Conservation (phyloP, 2,797 vertebrate species). For the Girardinus metallicus region DNA sequence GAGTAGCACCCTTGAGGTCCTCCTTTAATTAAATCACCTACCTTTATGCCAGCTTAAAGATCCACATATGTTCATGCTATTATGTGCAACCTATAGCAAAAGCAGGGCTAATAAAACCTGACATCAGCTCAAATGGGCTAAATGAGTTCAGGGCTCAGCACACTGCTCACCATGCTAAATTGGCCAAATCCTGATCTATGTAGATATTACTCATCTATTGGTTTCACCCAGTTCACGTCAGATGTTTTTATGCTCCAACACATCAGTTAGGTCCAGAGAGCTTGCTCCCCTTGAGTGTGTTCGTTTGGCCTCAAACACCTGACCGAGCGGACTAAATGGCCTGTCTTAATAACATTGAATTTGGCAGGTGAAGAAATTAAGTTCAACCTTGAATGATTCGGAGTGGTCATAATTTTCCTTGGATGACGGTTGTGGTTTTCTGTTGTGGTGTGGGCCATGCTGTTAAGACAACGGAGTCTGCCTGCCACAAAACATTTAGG, state of each 20-base stretch:
- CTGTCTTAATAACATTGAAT: slow-evolving; percentile 48
- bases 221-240: slow-evolving; percentile 35
- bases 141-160: slow-evolving; percentile 31
- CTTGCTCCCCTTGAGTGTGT: slow-evolving; percentile 39
- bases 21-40: slow-evolving; percentile 50
- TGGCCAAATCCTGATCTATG: slow-evolving; percentile 39
- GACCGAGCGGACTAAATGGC: slow-evolving; percentile 52
- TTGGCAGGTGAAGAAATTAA: slow-evolving; percentile 44
- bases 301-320: slow-evolving; percentile 53
- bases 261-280: slow-evolving; percentile 29
- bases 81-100: slow-evolving; percentile 37
- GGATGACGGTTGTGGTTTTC: slow-evolving; percentile 71
- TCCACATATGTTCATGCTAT: slow-evolving; percentile 44
- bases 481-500: slow-evolving; percentile 65
- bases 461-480: slow-evolving; percentile 65
- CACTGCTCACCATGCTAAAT: slow-evolving; percentile 19
- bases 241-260: slow-evolving; percentile 29
- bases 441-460: slow-evolving; percentile 56
- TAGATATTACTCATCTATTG: slow-evolving; percentile 33
- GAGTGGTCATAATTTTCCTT: slow-evolving; percentile 64
- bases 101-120: slow-evolving; percentile 44
- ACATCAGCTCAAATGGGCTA: slow-evolving; percentile 16
- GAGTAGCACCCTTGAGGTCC: slow-evolving; percentile 20
- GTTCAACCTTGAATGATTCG: slow-evolving; percentile 55
- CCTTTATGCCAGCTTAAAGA: slow-evolving; percentile 34